Evolutionary conservation across 2,113 vertebrate species (phyloP).

Genomic region (Syngnathus scovelli): DNA sequence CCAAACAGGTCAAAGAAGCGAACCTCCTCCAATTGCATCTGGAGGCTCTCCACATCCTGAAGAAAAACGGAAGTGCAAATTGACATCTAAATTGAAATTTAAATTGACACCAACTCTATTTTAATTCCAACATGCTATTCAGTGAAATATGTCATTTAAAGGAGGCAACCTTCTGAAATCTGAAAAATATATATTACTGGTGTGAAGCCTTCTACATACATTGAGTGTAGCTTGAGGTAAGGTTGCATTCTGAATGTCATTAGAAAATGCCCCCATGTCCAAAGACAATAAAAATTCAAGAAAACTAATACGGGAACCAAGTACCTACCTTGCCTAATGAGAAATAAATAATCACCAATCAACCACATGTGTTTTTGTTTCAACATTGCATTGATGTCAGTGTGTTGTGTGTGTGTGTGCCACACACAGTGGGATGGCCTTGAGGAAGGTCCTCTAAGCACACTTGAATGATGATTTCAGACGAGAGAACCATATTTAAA

Average conservation of each 20-base stretch:
- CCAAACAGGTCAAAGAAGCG: conserved; percentile 96
- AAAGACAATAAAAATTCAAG: neutral
- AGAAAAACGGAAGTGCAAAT: conserved; percentile 13
- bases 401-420: neutral
- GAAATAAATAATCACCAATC: neutral
- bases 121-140: neutral
- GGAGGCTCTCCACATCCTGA: conserved; percentile 86
- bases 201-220: neutral
- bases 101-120: neutral
- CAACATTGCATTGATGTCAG: conserved; percentile 5
- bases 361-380: conserved; percentile 8
- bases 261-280: neutral
- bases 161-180: neutral
- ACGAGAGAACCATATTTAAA: conserved; percentile 17
- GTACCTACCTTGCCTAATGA: neutral
- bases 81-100: conserved; percentile 7
- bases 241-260: neutral
- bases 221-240: neutral
- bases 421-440: neutral
- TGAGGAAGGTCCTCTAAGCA: neutral
- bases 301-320: neutral
- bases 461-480: neutral
- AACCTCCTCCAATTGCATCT: conserved; percentile 87
- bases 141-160: neutral
- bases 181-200: neutral